Percentiles rank a stretch among this genome's conserved stretches.
These are phyloP conservation scores for Agelas oroides DNA, from an alignment of 37 sponge, comb jelly and placozoan species.

Conservation along the genomic window DNA sequence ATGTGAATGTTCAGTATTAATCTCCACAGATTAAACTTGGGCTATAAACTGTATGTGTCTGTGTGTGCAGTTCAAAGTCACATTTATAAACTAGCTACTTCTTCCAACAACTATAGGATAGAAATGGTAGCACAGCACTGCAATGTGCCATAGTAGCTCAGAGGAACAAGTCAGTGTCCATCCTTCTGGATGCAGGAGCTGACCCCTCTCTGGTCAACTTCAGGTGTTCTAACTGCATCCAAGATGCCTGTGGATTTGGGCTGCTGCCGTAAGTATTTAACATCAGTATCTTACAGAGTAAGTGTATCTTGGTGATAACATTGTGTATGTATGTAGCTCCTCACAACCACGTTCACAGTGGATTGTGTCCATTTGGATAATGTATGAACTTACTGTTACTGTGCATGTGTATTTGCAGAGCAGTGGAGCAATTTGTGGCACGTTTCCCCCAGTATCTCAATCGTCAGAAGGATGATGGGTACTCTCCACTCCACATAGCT, in stretches of 20 bases:
- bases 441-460: constrained; percentile 2
- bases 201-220: constrained; percentile 31
- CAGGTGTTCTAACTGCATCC: constrained; percentile 27
- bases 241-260: constrained; percentile 44
- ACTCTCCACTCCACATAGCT: constrained; percentile 27
- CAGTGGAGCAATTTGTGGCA: constrained; percentile 7
- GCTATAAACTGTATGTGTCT: too few relatives aligned
- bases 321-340: too few relatives aligned
- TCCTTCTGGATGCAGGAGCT: constrained; percentile 61
- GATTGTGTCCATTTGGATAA: too few relatives aligned
- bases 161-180: not conserved
- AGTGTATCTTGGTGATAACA: too few relatives aligned
- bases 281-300: too few relatives aligned
- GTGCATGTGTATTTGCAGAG: not conserved
- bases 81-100: too few relatives aligned
- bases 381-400: too few relatives aligned
- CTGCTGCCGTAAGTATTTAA: constrained; percentile 15
- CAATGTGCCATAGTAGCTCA: constrained; percentile 31
- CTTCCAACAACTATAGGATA: too few relatives aligned
- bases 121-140: constrained; percentile 58
- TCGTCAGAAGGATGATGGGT: constrained; percentile 15
- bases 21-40: too few relatives aligned
- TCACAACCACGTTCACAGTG: too few relatives aligned
- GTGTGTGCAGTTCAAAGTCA: too few relatives aligned
- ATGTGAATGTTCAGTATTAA: too few relatives aligned